Percentiles rank a stretch among this genome's conserved stretches.
phyloP scores from a whole-genome alignment of 2,888 invertebrate genomes.

The Eulithis testata region DNA sequence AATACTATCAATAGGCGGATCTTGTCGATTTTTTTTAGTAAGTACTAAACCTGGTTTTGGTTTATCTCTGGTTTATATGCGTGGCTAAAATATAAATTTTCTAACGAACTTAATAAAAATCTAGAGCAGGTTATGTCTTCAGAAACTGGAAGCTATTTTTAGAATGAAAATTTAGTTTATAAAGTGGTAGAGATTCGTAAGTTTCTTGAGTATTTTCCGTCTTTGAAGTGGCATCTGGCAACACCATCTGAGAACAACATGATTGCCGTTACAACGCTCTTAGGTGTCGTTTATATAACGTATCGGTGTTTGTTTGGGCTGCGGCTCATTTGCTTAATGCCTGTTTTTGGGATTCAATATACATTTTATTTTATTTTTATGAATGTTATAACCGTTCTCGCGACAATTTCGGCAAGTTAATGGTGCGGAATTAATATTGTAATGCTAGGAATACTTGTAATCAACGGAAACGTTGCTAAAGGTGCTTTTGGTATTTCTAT shows the following conservation, averaged over 20 bases:
- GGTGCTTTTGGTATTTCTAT: neutral
- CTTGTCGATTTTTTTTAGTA: no score
- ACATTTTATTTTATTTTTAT: slow-evolving; percentile 32
- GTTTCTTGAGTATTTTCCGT: slow-evolving; percentile 10
- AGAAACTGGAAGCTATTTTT: no score
- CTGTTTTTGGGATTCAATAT: slow-evolving; percentile 31
- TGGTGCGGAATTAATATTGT: slow-evolving; percentile 23
- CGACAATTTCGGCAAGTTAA: slow-evolving; percentile 31
- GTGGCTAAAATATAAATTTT: no score
- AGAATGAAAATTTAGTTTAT: no score
- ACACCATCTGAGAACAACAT: slow-evolving; percentile 32
- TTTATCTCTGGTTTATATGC: no score
- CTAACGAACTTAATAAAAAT: no score
- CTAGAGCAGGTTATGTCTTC: no score
- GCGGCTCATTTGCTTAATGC: slow-evolving; percentile 35
- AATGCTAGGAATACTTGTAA: slow-evolving; percentile 14
- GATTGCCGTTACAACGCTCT: slow-evolving; percentile 41
- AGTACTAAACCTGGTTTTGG: no score
- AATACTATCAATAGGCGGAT: no score
- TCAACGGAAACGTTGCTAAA: neutral
- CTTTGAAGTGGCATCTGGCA: slow-evolving; percentile 11
- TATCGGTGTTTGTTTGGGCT: slow-evolving; percentile 36
- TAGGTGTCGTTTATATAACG: slow-evolving; percentile 37
- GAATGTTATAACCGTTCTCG: slow-evolving; percentile 26
- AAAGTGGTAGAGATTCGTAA: no score